A percentile compares a stretch with the other conserved stretches of the same genome.
phyloP scores from a whole-genome alignment of 1,140 invertebrate species.

The Acyrthosiphon pisum region DNA sequence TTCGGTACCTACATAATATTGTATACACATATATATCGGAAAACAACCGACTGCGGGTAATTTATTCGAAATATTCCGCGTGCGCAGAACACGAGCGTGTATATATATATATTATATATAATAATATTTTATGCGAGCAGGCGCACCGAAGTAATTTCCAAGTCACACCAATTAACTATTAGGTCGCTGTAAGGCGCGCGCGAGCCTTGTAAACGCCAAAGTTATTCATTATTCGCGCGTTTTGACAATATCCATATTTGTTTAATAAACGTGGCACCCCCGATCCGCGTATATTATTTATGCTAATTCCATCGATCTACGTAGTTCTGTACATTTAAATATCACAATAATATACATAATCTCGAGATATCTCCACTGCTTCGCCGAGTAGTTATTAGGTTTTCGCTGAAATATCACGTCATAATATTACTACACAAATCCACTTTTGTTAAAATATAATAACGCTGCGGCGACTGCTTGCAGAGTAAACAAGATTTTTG shows the following conservation, averaged over 20 bases:
- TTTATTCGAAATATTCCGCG: background rate
- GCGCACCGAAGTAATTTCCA: constrained; percentile 24
- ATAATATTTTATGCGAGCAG: constrained; percentile 17
- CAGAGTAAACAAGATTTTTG: no score
- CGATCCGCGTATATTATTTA: background rate
- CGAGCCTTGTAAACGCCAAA: background rate
- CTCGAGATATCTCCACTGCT: background rate
- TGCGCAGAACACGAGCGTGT: background rate
- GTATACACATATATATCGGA: background rate
- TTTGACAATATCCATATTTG: constrained; percentile 17
- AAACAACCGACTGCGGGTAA: background rate
- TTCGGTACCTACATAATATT: no score
- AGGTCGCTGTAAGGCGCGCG: background rate
- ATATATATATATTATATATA: background rate
- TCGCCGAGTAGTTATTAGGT: background rate
- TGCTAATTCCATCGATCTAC: background rate
- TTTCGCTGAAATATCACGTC: background rate
- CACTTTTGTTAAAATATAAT: background rate
- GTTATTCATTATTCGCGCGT: constrained; percentile 13
- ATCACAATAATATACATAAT: background rate
- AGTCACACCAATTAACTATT: constrained; percentile 20
- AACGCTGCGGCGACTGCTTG: no score
- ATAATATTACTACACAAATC: background rate
- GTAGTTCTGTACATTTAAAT: background rate
- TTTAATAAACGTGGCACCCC: background rate